Evolutionary conservation across 2,888 invertebrate genomes (phyloP), one percentile per base, ranked within the genome.

Genomic region (Camponotus fellah): DNA sequence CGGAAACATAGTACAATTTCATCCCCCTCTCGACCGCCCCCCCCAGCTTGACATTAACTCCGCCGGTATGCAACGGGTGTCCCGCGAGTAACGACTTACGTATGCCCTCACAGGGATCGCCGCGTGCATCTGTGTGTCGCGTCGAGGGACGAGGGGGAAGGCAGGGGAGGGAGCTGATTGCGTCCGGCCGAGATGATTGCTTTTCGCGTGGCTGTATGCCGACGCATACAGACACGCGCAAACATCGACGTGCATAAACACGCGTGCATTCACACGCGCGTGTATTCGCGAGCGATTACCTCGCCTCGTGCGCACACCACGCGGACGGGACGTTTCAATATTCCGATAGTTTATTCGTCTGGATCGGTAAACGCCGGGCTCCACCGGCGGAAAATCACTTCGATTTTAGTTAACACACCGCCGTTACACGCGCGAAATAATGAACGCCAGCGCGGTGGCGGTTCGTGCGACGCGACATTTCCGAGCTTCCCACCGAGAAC

Each of bases 131-230:
- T 66, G 85, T 86, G 74, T 85, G 86, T 87, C 84, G 65, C 62
- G 75, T 53, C 26, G 46, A 32, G 77, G 88, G 86, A 89, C 83
- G 88, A 87, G 86, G 82, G 84, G 9, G 40, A 3, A 12, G 6
- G 37, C 17, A 12, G 10, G 26, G 34, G 86, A 87, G 90, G 83
- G 91, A 91, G 92, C 93, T 94, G 94, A 94, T 94, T 94, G 94
- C 94, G 93, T 94, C 94, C 94, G 94, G 94, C 89, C 92, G 94
- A 94, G 94, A 94, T 94, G 94, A 94, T 94, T 94, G 94, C 94
- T 94, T 94, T 94, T 92, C 94, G 92, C 92, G 91, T 92, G 92
- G 90, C 90, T 84, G n/a, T n/a, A 85, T 86, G 79, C 84, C 72
- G 81, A 86, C 86, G 85, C 90, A 85, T 89, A 85, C 74, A 85